Conservation (phyloP, 2,888 invertebrate species). For the Nephrotoma appendiculata region DNA sequence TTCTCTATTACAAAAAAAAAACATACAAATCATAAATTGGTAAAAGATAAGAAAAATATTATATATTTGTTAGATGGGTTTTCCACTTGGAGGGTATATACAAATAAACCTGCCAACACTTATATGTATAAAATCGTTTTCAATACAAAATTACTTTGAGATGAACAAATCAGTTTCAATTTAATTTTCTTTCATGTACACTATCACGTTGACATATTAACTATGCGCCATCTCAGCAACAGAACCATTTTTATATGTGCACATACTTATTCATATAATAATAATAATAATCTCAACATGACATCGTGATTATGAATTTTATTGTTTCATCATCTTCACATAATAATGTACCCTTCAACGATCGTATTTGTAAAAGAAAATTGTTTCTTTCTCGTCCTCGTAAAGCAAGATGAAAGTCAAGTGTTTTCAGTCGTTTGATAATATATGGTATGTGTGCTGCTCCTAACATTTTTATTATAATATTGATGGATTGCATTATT, state of each 20-base stretch:
- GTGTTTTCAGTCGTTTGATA: neutral
- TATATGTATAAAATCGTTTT: neutral
- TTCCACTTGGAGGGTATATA: neutral
- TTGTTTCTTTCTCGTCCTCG: neutral
- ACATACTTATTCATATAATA: neutral
- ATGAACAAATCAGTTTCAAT: neutral
- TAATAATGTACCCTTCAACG: neutral
- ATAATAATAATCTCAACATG: neutral
- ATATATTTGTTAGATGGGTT: neutral
- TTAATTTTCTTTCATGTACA: neutral
- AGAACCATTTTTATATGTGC: neutral
- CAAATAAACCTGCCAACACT: neutral
- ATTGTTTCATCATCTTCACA: neutral
- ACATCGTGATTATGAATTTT: neutral
- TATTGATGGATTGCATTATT: neutral
- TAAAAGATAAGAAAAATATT: neutral
- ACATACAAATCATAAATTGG: neutral
- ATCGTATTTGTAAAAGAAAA: neutral
- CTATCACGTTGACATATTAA: neutral
- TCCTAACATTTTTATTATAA: neutral
- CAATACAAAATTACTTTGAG: neutral
- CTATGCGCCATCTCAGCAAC: neutral
- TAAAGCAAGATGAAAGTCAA: neutral
- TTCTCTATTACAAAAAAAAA: neutral
- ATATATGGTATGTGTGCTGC: neutral